Evolutionary conservation across 1,140 invertebrate species (phyloP).

Genomic region (Metopolophium dirhodum): DNA sequence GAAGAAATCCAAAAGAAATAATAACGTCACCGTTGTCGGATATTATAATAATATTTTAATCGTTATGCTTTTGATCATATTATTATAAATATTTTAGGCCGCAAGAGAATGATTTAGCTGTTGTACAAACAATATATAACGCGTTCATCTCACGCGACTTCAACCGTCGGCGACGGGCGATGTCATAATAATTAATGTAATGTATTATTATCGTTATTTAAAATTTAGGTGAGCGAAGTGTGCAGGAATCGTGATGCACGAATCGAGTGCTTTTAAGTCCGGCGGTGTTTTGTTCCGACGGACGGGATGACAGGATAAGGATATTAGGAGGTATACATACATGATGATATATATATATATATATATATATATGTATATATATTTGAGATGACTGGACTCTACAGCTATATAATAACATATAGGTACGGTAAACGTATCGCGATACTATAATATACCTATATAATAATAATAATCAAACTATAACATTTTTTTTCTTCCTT

Average conservation of each 20-base stretch:
- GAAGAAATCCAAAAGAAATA: background rate
- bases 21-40: background rate
- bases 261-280: constrained; percentile 5
- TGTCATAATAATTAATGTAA: constrained; percentile 1
- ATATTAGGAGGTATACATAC: background rate
- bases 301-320: background rate
- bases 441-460: too few species aligned
- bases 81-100: background rate
- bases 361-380: too few species aligned
- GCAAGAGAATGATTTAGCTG: background rate
- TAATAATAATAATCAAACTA: background rate
- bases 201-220: background rate
- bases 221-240: background rate
- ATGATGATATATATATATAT: background rate
- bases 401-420: too few species aligned
- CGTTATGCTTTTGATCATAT: background rate
- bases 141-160: background rate
- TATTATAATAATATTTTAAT: background rate
- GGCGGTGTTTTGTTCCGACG: background rate
- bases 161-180: background rate
- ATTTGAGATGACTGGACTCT: background rate
- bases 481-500: background rate
- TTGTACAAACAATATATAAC: background rate
- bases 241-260: background rate
- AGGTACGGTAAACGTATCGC: too few species aligned